Conservation (phyloP, 2,797 vertebrate species). For the Aplochiton taeniatus region DNA sequence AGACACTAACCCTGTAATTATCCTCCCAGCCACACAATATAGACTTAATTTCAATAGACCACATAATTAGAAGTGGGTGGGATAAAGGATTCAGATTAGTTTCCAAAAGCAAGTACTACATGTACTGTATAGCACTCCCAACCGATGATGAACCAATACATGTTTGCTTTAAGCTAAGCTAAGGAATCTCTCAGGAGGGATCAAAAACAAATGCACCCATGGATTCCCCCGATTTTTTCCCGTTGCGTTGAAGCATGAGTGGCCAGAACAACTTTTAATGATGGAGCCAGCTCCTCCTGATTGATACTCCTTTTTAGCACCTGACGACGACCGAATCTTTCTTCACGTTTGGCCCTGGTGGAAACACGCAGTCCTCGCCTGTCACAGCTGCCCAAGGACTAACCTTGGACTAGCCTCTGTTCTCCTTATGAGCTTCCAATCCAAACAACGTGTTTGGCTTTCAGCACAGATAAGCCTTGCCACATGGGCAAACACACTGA, state of each 20-base stretch:
- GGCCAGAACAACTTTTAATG: constrained; percentile 29
- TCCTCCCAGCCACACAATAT: constrained; percentile 70
- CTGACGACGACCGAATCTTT: constrained; percentile 51
- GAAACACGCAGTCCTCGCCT: constrained; percentile 24
- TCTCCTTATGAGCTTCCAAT: constrained; percentile 1
- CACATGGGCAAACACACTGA: background rate
- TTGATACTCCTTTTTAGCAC: constrained; percentile 29
- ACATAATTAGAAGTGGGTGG: constrained; percentile 65
- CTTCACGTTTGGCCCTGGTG: constrained; percentile 28
- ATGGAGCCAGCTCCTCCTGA: constrained; percentile 20
- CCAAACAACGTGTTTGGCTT: constrained; percentile 17
- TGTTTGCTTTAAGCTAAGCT: too few species aligned
- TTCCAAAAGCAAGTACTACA: constrained; percentile 32
- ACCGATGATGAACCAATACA: too few species aligned
- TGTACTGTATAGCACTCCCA: background rate
- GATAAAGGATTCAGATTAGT: constrained; percentile 68
- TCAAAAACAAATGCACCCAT: constrained; percentile 14
- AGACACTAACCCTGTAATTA: constrained; percentile 65
- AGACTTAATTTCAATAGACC: constrained; percentile 74
- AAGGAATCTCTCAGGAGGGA: background rate
- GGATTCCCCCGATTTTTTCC: constrained; percentile 8
- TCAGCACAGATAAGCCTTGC: background rate
- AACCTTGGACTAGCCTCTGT: constrained; percentile 7
- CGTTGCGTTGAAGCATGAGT: constrained; percentile 47
- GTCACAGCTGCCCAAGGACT: constrained; percentile 35